Evolutionary conservation across 1,140 invertebrate species (phyloP), one percentile per base, ranked within the genome.

Genomic region (Rhizoglyphus robini): DNA sequence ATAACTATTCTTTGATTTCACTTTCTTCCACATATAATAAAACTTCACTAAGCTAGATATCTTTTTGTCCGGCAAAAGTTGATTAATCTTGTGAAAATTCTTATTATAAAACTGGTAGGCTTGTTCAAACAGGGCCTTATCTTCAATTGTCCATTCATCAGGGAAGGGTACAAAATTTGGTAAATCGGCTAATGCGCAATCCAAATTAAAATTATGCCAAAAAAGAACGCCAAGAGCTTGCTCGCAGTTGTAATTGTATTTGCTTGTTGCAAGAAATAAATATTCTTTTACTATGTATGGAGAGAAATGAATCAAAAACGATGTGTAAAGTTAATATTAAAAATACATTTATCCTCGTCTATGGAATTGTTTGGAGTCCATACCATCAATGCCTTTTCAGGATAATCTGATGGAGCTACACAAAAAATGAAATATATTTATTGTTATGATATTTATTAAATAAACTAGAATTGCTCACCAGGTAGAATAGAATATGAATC

Each of bases 1-100:
- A 27, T 95, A 77, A 73, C 90, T 96, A 86, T 91, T 54, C 90
- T 82, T 70, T 87, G 86, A 73, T 60, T 60, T 60, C 4, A 90
- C 92, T 74, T 96, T 97, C 75, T 97, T 97, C 93, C 93, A 97
- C 70, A 88, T 91, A 74, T 98, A 98, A 76, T 97, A 98, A 77
- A 96, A 96, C 76, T 96, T 96, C 0, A 98, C 92, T 69, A 98
- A 78, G 72, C 87, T 90, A 30, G 92, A 88, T 71, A 97, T 95
- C 51, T 90, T 88, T 79, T 97, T 97, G 74, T 97, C 93, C 54
- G 93, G 94, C 70, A 97, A 78, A 88, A 98, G 96, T 82, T 96
- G 90, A 70, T 90, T 80, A 73, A 98, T 97, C 74, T 91, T 83
- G 75, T 95, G 89, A 79, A 98, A 98, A 76, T 88, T 92, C 81